Conservation (phyloP, 35 echinoderm and acorn worm genomes). For the Hemicentrotus pulcherrimus region DNA sequence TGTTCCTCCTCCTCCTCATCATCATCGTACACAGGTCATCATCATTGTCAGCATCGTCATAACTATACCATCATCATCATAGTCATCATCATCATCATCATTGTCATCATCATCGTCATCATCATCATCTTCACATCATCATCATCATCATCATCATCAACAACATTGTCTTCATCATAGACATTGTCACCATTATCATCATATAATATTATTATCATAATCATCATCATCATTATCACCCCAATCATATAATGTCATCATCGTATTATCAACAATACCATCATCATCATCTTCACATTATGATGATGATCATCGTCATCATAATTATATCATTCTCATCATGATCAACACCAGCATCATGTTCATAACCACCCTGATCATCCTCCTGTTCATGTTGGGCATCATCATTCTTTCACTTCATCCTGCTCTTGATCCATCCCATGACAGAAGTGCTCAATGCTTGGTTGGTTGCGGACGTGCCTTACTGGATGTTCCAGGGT, state of each 20-base stretch:
- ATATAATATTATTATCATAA: neutral
- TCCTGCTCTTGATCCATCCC: conserved; percentile 20
- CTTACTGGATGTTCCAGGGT: conserved; percentile 40
- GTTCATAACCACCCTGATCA: neutral
- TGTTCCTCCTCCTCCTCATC: neutral
- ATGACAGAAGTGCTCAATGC: conserved; percentile 42
- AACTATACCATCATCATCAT: too few relatives aligned
- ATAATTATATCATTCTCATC: neutral
- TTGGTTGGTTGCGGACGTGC: neutral
- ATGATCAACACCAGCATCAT: neutral
- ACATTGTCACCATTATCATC: neutral
- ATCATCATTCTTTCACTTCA: conserved; percentile 16
- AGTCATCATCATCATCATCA: too few relatives aligned
- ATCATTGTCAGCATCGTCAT: too few relatives aligned
- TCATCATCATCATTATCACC: neutral
- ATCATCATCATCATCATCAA: too few relatives aligned
- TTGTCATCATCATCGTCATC: too few relatives aligned
- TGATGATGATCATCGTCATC: conserved; percentile 17
- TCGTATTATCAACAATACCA: neutral
- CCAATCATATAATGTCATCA: too few relatives aligned
- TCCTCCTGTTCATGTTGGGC: neutral
- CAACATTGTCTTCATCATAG: neutral
- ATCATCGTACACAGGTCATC: too few relatives aligned
- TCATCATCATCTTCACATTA: neutral
- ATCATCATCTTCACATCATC: too few relatives aligned